Percentiles rank a stretch among this genome's conserved stretches.
phyloP scores from a whole-genome alignment of 2,888 invertebrate species.

The Cyclophora punctaria region DNA sequence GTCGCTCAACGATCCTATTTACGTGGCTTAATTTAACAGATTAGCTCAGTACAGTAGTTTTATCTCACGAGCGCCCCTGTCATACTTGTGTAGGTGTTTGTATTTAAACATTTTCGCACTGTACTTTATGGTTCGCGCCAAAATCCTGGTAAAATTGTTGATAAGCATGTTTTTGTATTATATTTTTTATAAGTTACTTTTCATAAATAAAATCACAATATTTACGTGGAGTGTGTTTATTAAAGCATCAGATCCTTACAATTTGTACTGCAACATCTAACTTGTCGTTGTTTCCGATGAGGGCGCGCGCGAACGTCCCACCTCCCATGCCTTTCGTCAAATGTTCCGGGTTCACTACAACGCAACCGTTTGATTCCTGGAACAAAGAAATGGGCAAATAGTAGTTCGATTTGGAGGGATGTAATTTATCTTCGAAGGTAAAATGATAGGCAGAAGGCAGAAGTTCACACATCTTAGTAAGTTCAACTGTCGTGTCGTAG shows the following conservation, averaged over 20 bases:
- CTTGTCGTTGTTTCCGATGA: constrained; percentile 50
- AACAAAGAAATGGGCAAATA: constrained; percentile 27
- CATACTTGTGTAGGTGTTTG: no score
- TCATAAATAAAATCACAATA: background rate
- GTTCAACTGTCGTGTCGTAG: no score
- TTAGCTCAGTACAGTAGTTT: background rate
- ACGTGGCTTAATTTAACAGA: constrained; percentile 32
- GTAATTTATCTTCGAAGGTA: no score
- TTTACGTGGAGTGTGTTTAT: no score
- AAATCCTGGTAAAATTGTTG: no score
- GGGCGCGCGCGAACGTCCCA: constrained; percentile 84
- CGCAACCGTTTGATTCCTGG: constrained; percentile 84
- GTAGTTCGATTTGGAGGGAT: no score
- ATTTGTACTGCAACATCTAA: constrained; percentile 51
- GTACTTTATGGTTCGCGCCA: no score
- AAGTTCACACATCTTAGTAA: no score
- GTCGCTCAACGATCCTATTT: constrained; percentile 45
- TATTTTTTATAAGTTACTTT: background rate
- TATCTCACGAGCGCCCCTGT: background rate
- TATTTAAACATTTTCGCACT: no score
- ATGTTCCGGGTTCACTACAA: constrained; percentile 91
- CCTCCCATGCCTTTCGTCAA: constrained; percentile 83
- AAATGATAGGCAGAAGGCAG: no score
- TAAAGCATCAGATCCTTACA: constrained; percentile 45
- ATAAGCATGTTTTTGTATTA: background rate